A percentile compares a stretch with the other conserved stretches of the same genome.
These are phyloP conservation scores for Drosophila sucinea DNA, from an alignment of 1,140 invertebrate species.

Conservation along the genomic window DNA sequence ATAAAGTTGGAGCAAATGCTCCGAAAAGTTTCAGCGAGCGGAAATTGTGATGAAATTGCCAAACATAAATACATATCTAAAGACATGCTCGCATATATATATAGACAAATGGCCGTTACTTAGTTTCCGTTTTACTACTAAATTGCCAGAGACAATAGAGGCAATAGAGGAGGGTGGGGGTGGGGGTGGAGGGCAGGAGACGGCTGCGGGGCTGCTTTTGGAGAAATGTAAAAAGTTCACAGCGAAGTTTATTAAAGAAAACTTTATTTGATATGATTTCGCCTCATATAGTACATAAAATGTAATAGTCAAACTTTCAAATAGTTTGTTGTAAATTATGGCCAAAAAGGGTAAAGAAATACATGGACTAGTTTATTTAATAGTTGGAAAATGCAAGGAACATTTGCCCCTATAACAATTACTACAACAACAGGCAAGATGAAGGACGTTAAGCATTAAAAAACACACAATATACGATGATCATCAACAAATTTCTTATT, in stretches of 20 bases:
- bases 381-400: background rate
- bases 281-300: slow-evolving; percentile 31
- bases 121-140: slow-evolving; percentile 61
- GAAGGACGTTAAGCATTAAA: too few relatives aligned
- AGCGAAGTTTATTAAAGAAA: slow-evolving; percentile 47
- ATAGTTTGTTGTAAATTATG: slow-evolving; percentile 11
- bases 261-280: slow-evolving; percentile 55
- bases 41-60: slow-evolving; percentile 61
- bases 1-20: slow-evolving; percentile 15
- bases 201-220: background rate
- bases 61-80: slow-evolving; percentile 38
- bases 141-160: slow-evolving; percentile 36
- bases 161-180: background rate
- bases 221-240: slow-evolving; percentile 27
- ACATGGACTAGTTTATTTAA: background rate
- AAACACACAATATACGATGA: too few relatives aligned
- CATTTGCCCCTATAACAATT: too few relatives aligned
- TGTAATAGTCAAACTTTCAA: slow-evolving; percentile 32
- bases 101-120: slow-evolving; percentile 65
- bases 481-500: too few relatives aligned
- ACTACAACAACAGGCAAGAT: too few relatives aligned
- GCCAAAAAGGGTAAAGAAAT: background rate
- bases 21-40: slow-evolving; percentile 48
- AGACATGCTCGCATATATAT: slow-evolving; percentile 30
- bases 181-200: background rate